Base-by-base conservation (phyloP, 1,140 invertebrate genomes). In the Drosophila trapezifrons region DNA sequence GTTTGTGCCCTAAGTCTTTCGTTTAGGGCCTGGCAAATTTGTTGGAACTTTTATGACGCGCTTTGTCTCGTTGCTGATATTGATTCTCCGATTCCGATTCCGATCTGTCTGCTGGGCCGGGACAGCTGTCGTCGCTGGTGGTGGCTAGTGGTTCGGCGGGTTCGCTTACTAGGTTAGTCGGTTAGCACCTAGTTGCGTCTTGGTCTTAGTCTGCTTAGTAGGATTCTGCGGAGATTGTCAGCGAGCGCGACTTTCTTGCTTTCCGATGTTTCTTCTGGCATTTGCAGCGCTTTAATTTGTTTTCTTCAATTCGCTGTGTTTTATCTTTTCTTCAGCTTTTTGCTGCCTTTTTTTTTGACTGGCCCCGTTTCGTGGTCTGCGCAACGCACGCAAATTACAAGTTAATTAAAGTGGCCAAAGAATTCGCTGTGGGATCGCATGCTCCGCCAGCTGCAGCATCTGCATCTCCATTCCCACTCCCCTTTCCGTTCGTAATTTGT, bases 101-200 rank as follows among this genome's bases (percentile, higher is more conserved):
- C 20, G 67, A 71, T 71, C 12, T 13, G 43, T 59, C 56, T 12
- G 27, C 12, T 13, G 27, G 15, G 17, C 4, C 35, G 22, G 20
- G 55, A 63, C 60, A 63, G 55, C 65, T 40, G 42, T 56, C 49
- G 49, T 63, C 25, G 60, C n/a, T 29, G n/a, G n/a, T 38, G 59
- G 35, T 67, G 84, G 71, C 58, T 79, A 83, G 76, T 87, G 76
- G 83, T 76, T 83, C 79, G 80, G 83, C 83, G 76, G 63, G 84
- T 89, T 87, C 83, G 77, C 60, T 87, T 87, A 87, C 84, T 87
- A 89, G 84, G 84, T 87, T 87, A 87, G 84, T 87, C 84, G 84
- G 84, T 89, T 87, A 87, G 80, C 76, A 59, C 73, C 73, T 79
- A 82, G 75, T 83, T 86, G 79, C 81, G 58, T 62, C 35, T 55